Evolutionary conservation across 1,140 invertebrate genomes (phyloP), one percentile per base, ranked within the genome.

Genomic region (Piezodorus guildinii): DNA sequence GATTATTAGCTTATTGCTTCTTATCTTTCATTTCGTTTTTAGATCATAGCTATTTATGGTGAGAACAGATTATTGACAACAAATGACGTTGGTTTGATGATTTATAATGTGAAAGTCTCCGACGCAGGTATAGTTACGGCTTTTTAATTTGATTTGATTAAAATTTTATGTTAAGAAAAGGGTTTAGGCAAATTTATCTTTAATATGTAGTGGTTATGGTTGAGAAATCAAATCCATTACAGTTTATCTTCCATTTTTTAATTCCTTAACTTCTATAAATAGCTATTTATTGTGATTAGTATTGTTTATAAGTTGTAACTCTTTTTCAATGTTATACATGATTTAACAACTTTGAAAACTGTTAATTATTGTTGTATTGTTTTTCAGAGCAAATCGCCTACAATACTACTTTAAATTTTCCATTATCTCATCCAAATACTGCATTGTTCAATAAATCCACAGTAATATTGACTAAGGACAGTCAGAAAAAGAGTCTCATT

Each of bases 11-110:
- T 49, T 10, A 49, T 49, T 49, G 14, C 46, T 49, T 17, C 46
- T 49, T 21, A 49, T 17, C 34, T 39, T 39, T 39, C 6, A 9
- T 56, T 56, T 56, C 52, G 2, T 56, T 25, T 56, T 56, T 25
- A 62, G 60, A 62, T 62, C 10, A 14, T 21, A 27, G 44, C 39
- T 12, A n/a, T 62, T 15, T 62, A 62, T 45, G 60, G 30, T 46
- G 17, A 62, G 4, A 44, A 49, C 2, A 17, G 60, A 5, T 25
- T 56, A 19, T 15, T 56, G 6, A 4, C 60, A 46, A 23, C 52
- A 10, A 25, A 56, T 23, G 52, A 56, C 17, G 23, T 56, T 23
- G 52, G 52, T 23, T 16, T 56, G 15, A 25, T 56, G 19, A 15
- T 56, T 14, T 56, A 56, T 14, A 56, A 56, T 15, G 5, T 56